phyloP scores from a whole-genome alignment of 35 echinoderm and acorn worm genomes.

The Acanthaster planci region DNA sequence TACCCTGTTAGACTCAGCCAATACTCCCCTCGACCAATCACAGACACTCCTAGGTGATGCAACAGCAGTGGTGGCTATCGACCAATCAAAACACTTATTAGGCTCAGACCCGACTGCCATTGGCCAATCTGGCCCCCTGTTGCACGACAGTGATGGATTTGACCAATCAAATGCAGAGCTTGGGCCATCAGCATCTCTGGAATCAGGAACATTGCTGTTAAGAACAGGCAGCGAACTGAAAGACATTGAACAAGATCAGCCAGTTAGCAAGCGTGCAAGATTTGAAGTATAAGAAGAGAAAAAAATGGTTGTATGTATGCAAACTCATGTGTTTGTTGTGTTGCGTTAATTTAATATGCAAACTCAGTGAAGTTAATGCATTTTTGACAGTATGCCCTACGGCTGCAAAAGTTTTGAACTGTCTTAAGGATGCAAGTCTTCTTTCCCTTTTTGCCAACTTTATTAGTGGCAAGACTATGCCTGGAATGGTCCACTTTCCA shows the following conservation, averaged over 20 bases:
- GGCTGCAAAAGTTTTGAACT: too few species aligned
- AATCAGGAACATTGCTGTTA: neutral
- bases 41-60: constrained; percentile 2
- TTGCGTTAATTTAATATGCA: too few species aligned
- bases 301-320: neutral
- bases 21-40: neutral
- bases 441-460: too few species aligned
- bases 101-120: constrained; percentile 24
- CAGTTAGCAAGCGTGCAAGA: constrained; percentile 5
- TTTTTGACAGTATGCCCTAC: too few species aligned
- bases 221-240: neutral
- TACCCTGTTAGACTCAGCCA: constrained; percentile 30
- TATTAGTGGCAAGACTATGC: too few species aligned
- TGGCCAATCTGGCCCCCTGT: constrained; percentile 36
- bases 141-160: constrained; percentile 20
- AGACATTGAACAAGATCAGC: constrained; percentile 1
- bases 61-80: neutral
- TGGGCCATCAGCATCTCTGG: neutral
- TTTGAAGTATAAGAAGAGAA: neutral
- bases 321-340: too few species aligned
- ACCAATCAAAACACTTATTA: constrained; percentile 41
- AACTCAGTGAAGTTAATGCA: too few species aligned
- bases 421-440: too few species aligned
- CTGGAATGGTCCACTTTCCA: too few species aligned
- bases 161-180: neutral